Conservation (phyloP, 2,113 vertebrate genomes). For the Mystacornis crossleyi region DNA sequence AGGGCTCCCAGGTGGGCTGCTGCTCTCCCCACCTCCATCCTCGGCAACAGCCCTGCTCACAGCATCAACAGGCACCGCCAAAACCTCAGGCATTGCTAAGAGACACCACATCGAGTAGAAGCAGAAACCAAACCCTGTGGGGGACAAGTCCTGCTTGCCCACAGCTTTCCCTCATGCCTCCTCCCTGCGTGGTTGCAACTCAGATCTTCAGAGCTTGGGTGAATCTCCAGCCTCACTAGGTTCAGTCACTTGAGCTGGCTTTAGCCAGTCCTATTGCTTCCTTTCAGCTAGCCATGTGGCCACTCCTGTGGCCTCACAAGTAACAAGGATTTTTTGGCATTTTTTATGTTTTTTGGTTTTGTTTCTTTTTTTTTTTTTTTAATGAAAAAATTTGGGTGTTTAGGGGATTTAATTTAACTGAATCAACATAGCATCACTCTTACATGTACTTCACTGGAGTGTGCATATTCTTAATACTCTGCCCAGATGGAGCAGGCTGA, state of each 20-base stretch:
- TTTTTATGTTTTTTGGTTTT: background rate
- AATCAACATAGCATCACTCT: background rate
- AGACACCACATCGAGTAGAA: background rate
- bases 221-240: background rate
- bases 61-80: background rate
- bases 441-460: accelerated
- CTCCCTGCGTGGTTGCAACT: accelerated
- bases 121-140: background rate
- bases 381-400: background rate
- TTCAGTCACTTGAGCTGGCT: background rate
- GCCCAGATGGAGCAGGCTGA: background rate
- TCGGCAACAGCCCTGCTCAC: background rate
- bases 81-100: background rate
- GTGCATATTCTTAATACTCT: background rate
- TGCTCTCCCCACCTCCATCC: background rate
- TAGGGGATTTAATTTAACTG: background rate
- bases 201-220: background rate
- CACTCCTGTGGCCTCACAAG: background rate
- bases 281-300: background rate
- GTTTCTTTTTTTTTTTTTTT: too few species aligned
- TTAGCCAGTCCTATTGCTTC: background rate
- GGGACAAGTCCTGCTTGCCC: background rate
- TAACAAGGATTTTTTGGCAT: background rate
- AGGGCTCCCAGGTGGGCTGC: background rate
- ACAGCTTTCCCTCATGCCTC: background rate